A percentile compares a stretch with the other conserved stretches of the same genome.
Conservation (phyloP, 2,888 invertebrate species). For the Leptopilina syphax region DNA sequence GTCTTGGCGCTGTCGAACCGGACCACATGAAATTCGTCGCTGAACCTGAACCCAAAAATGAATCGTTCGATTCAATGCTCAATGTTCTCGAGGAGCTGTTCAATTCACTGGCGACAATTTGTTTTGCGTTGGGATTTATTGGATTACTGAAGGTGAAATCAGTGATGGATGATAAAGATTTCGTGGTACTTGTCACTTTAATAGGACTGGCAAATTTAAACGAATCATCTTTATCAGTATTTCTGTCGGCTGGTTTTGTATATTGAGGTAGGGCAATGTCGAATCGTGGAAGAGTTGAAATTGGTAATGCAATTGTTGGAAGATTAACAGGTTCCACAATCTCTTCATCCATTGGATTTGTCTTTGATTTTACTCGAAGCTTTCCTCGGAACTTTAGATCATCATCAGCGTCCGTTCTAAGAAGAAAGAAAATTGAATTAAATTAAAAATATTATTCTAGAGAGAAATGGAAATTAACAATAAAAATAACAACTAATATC, state of each 20-base stretch:
- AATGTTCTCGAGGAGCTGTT: slow-evolving; percentile 56
- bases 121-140: slow-evolving; percentile 66
- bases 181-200: slow-evolving; percentile 74
- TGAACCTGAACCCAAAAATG: slow-evolving; percentile 45
- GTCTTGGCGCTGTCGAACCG: slow-evolving; percentile 64
- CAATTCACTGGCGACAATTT: slow-evolving; percentile 48
- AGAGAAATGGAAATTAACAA: too few species aligned
- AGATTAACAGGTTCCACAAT: slow-evolving; percentile 77
- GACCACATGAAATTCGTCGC: slow-evolving; percentile 71
- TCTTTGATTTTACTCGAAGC: slow-evolving; percentile 73
- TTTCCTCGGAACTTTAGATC: slow-evolving; percentile 76
- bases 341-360: slow-evolving; percentile 72
- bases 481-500: too few species aligned
- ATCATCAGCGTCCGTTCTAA: slow-evolving; percentile 66
- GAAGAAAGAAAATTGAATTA: slow-evolving; percentile 39
- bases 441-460: too few species aligned
- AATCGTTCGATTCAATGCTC: slow-evolving; percentile 53
- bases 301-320: slow-evolving; percentile 79
- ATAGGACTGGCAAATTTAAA: slow-evolving; percentile 77
- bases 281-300: slow-evolving; percentile 80
- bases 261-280: slow-evolving; percentile 77
- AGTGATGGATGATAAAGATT: slow-evolving; percentile 77
- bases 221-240: slow-evolving; percentile 52
- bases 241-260: slow-evolving; percentile 54
- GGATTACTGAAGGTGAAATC: slow-evolving; percentile 81